Percentiles rank a stretch among this genome's conserved stretches.
phyloP scores from a whole-genome alignment of 2,113 vertebrate genomes.

The Onychostoma macrolepis region DNA sequence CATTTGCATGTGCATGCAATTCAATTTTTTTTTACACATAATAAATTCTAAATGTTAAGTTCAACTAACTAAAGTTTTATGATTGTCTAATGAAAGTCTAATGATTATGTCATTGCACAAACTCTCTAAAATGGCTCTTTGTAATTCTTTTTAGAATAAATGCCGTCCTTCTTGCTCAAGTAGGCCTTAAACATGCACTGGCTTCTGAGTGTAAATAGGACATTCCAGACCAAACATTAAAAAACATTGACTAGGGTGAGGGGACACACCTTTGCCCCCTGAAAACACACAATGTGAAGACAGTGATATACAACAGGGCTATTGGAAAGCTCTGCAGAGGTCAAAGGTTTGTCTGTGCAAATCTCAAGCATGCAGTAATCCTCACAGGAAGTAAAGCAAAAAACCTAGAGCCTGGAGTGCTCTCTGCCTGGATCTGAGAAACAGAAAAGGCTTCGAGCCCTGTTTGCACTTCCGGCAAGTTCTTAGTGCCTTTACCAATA shows the following conservation, averaged over 20 bases:
- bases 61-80: neutral
- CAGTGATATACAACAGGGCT: constrained; percentile 52
- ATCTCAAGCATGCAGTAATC: constrained; percentile 47
- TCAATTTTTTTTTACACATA: neutral
- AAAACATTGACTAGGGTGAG: neutral
- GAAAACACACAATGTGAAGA: constrained; percentile 38
- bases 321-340: constrained; percentile 28
- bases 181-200: neutral
- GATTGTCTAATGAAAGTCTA: too few species aligned
- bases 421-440: neutral
- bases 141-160: neutral
- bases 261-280: constrained; percentile 38
- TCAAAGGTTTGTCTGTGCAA: constrained; percentile 49
- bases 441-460: neutral
- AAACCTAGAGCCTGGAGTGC: constrained; percentile 4
- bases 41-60: neutral
- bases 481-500: constrained; percentile 51
- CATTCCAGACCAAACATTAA: constrained; percentile 22
- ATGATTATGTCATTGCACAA: neutral
- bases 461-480: neutral
- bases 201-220: constrained; percentile 17
- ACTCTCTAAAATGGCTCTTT: neutral
- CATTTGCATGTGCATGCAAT: neutral
- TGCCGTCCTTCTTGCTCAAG: neutral
- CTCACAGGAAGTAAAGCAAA: constrained; percentile 44